These are phyloP conservation scores for Emydoidea blandingii DNA, from an alignment of 2,797 vertebrate species.

Conservation along the genomic window DNA sequence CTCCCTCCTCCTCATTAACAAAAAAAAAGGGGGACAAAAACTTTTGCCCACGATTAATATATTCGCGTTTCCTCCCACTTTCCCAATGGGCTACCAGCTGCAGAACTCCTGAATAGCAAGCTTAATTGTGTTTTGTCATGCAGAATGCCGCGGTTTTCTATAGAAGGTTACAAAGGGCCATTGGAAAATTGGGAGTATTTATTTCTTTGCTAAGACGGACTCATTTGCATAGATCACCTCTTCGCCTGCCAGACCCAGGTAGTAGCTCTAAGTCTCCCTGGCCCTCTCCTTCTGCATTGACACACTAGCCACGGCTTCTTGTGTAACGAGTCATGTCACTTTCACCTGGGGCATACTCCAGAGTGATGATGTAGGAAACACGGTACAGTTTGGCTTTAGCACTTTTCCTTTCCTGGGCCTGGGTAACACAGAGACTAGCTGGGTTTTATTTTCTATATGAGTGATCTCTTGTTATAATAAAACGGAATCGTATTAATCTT, in stretches of 20 bases:
- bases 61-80: slow-evolving; percentile 89
- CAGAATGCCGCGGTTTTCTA: slow-evolving; percentile 91
- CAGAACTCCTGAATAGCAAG: slow-evolving; percentile 90
- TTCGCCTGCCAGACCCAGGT: slow-evolving; percentile 76
- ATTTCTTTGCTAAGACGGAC: slow-evolving; percentile 72
- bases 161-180: slow-evolving; percentile 85
- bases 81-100: slow-evolving; percentile 95
- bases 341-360: neutral
- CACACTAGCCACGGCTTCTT: neutral
- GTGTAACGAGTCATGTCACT: neutral
- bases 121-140: slow-evolving; percentile 99
- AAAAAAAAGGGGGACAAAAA: slow-evolving; percentile 76
- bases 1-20: slow-evolving; percentile 28
- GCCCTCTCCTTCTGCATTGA: neutral
- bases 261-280: slow-evolving; percentile 10
- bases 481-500: neutral
- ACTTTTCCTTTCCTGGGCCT: neutral
- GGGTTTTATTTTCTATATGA: neutral
- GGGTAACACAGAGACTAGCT: too few relatives aligned
- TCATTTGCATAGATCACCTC: slow-evolving; percentile 80
- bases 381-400: accelerated
- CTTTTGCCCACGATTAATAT: slow-evolving; percentile 84
- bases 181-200: slow-evolving; percentile 80
- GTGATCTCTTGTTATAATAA: neutral
- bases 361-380: neutral